Base-by-base conservation (phyloP, 2,797 vertebrate species). In the Pelodytes ibericus region DNA sequence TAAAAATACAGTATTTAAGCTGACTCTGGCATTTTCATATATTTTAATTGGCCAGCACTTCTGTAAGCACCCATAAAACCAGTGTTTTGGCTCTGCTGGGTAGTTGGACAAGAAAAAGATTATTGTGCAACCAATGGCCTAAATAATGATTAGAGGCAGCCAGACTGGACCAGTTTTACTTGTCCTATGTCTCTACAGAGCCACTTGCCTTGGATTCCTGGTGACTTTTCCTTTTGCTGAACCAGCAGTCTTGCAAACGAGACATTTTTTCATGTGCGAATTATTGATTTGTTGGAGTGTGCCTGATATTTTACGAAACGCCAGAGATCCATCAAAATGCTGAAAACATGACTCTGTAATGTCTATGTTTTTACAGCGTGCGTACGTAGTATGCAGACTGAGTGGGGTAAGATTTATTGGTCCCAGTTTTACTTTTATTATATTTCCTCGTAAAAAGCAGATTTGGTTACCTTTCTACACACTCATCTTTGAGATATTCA, bases 291-390 rank as follows among this genome's bases (percentile, higher is more conserved):
- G 58, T 66, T 63, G 67, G 30, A 63, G 59, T 63, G 59, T 26
- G 25, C 66, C 57, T 76, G 74, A 64, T 76, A 63, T 76, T 76
- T 76, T 76, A 75, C 49, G 36, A 76, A 56, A 61, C 74, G 60
- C 66, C 53, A 9, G 59, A 76, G 74, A 76, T 76, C 66, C 47
- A 76, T 76, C 66, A 76, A 63, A 69, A 41, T 13, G 74, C 51
- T 75, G 20, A 76, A 64, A 70, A 44, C 47, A 63, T 63, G 44
- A 71, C 62, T 53, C 58, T 25, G 24, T 47, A 75, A 63, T 71
- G 33, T 74, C 49, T 71, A 53, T 31, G 47, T 24, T 71, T 70
- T 76, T 70, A 71, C 8, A 31, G 74, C 59, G 56, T 51, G 53
- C 11, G 16, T 67, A 70, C 29, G 51, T 36, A 11, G 41, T 66